Conservation (phyloP, 2,888 invertebrate species). For the Cosmorhoe ocellata region DNA sequence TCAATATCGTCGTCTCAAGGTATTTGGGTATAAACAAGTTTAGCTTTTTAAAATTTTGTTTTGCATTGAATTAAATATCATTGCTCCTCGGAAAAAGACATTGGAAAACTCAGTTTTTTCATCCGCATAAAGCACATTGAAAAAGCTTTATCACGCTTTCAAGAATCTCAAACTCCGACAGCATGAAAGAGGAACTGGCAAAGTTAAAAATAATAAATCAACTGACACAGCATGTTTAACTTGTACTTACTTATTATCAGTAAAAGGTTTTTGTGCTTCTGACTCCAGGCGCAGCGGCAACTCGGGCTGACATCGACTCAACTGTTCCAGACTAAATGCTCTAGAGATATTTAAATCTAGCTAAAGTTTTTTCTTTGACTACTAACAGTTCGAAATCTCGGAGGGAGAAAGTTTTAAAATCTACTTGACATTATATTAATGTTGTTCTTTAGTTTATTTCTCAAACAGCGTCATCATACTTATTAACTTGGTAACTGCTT, state of each 20-base stretch:
- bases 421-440: constrained; percentile 55
- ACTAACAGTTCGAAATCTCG: constrained; percentile 49
- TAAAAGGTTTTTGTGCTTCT: constrained; percentile 38
- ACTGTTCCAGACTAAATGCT: constrained; percentile 54
- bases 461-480: constrained; percentile 23
- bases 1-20: constrained; percentile 62
- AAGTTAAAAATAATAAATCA: constrained; percentile 39
- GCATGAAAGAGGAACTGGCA: constrained; percentile 24
- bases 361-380: constrained; percentile 56
- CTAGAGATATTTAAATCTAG: constrained; percentile 67
- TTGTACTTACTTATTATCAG: constrained; percentile 36
- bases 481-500: background rate
- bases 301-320: constrained; percentile 47
- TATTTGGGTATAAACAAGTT: constrained; percentile 47
- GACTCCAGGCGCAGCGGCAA: constrained; percentile 38
- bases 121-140: constrained; percentile 19
- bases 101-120: constrained; percentile 7
- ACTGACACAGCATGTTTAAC: constrained; percentile 30
- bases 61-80: constrained; percentile 44
- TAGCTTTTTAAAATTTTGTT: constrained; percentile 45
- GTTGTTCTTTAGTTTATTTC: constrained; percentile 33
- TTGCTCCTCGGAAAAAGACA: constrained; percentile 5
- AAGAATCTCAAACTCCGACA: constrained; percentile 22
- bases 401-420: constrained; percentile 48
- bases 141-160: constrained; percentile 21